Percentiles rank a stretch among this genome's conserved stretches.
Conservation (phyloP, 1,140 invertebrate species). For the Stegodyphus mimosarum region DNA sequence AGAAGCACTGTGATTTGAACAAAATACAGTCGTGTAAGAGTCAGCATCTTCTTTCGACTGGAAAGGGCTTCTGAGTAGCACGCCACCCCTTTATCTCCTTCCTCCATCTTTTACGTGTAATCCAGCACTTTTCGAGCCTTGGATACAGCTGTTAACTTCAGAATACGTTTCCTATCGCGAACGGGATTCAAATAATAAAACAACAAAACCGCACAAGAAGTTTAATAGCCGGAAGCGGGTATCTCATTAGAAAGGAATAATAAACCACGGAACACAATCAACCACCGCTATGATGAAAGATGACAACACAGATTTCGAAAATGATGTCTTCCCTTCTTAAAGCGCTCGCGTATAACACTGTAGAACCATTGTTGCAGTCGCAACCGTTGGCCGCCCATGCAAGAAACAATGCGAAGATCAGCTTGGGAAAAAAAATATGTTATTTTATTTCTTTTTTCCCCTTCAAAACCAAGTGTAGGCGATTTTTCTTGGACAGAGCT, state of each 20-base stretch:
- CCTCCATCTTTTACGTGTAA: not conserved
- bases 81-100: not conserved
- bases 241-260: too few relatives aligned
- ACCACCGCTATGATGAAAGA: not conserved
- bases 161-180: not conserved
- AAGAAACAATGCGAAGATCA: conserved; percentile 9
- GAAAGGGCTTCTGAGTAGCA: too few relatives aligned
- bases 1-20: too few relatives aligned
- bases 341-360: not conserved
- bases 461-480: not conserved
- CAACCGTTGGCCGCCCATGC: conserved; percentile 24
- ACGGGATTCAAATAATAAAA: not conserved
- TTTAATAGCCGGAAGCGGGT: too few relatives aligned
- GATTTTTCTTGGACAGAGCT: not conserved
- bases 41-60: too few relatives aligned
- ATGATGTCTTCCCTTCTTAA: not conserved
- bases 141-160: not conserved
- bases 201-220: not conserved
- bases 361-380: not conserved
- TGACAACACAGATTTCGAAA: conserved; percentile 27
- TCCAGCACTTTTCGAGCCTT: not conserved
- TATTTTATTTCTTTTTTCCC: not conserved
- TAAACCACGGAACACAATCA: not conserved
- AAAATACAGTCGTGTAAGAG: too few relatives aligned
- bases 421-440: not conserved